phyloP scores from a whole-genome alignment of 2,888 invertebrate species.

The Parelbella ahira region DNA sequence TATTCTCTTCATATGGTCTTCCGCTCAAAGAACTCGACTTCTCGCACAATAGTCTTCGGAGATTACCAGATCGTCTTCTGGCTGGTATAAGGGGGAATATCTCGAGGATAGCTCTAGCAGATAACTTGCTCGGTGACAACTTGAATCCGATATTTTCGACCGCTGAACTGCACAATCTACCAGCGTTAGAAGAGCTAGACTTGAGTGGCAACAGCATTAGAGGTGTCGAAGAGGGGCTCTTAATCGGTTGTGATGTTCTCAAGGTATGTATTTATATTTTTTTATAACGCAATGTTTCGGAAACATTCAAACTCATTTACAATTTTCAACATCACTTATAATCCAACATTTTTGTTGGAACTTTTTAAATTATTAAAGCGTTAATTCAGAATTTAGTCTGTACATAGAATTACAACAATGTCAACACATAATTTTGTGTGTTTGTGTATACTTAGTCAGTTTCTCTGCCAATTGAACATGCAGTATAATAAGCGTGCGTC shows the following conservation, averaged over 20 bases:
- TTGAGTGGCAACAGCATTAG: conserved; percentile 90
- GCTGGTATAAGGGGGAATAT: conserved; percentile 84
- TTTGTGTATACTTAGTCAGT: too few species aligned
- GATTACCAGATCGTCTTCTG: conserved; percentile 88
- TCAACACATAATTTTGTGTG: too few species aligned
- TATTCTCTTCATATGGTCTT: conserved; percentile 85
- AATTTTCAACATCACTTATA: too few species aligned
- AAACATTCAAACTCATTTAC: too few species aligned
- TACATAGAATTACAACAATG: too few species aligned
- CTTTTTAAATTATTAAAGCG: too few species aligned
- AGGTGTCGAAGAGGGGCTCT: conserved; percentile 91
- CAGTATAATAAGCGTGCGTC: too few species aligned
- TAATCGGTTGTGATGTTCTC: conserved; percentile 89
- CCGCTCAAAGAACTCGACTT: conserved; percentile 89
- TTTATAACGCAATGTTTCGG: too few species aligned
- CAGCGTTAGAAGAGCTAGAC: conserved; percentile 86
- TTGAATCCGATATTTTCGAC: conserved; percentile 95
- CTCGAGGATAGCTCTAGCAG: conserved; percentile 85
- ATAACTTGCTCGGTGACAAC: conserved; percentile 93
- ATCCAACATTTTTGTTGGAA: too few species aligned
- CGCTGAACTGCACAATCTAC: conserved; percentile 89
- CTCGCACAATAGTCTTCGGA: conserved; percentile 89
- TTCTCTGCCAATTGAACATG: too few species aligned
- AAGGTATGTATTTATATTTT: conserved; percentile 75
- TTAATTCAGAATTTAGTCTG: too few species aligned